Evolutionary conservation across 2,113 vertebrate genomes (phyloP).

Genomic region (Gorsachius goisagi): DNA sequence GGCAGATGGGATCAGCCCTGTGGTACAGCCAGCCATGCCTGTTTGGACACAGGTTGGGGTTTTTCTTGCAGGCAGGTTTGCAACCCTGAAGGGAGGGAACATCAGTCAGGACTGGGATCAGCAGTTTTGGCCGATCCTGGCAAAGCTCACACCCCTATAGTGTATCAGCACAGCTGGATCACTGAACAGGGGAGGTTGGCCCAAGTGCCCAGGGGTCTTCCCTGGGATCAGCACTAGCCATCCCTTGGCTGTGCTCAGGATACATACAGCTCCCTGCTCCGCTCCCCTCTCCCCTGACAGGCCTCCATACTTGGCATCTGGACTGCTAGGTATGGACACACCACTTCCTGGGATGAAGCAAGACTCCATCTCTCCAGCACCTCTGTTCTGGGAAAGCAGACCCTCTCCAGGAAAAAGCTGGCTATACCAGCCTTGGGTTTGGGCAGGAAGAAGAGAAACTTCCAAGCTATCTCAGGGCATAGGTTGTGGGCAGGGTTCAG

Average conservation of each 20-base stretch:
- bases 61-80: neutral
- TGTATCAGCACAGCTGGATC: neutral
- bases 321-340: neutral
- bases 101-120: neutral
- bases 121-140: neutral
- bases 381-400: neutral
- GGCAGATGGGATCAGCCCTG: neutral
- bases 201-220: neutral
- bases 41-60: neutral
- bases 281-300: neutral
- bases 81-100: neutral
- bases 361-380: neutral
- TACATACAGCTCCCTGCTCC: too few relatives aligned
- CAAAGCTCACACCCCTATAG: neutral
- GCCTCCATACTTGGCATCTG: neutral
- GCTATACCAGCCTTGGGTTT: neutral
- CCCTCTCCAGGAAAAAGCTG: neutral
- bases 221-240: neutral
- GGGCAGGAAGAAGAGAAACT: neutral
- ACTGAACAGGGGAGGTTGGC: neutral
- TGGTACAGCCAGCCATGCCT: neutral
- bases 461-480: neutral
- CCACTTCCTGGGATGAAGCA: neutral
- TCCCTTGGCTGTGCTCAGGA: neutral
- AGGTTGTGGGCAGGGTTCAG: neutral